Percentiles rank a stretch among this genome's conserved stretches.
Evolutionary conservation across 1,140 invertebrate genomes (phyloP).

Genomic region (Heliconius hewitsoni): DNA sequence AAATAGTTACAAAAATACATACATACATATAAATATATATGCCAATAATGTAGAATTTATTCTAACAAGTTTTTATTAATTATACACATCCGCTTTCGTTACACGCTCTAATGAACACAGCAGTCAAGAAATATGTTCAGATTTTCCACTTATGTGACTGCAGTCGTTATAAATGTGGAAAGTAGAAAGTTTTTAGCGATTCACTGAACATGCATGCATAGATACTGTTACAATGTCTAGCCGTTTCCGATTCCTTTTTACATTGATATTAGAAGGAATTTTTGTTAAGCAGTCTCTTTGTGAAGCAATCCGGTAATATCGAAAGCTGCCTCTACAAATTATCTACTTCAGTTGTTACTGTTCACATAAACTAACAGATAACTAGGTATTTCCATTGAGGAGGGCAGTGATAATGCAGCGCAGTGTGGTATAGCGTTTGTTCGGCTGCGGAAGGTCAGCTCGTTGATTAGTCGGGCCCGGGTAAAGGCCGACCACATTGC

Average conservation of each 20-base stretch:
- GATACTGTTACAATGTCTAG: conserved; percentile 45
- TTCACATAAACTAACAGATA: conserved; percentile 30
- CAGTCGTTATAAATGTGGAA: conserved; percentile 66
- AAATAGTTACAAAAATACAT: too few relatives aligned
- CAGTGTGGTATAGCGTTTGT: conserved; percentile 61
- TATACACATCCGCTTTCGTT: conserved; percentile 67
- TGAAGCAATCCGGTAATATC: neutral
- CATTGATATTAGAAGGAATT: neutral
- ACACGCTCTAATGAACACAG: conserved; percentile 65
- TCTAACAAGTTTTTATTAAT: conserved; percentile 38
- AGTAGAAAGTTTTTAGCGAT: conserved; percentile 77
- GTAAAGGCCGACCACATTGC: conserved; percentile 79
- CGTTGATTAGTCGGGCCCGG: conserved; percentile 78
- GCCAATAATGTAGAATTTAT: conserved; percentile 1
- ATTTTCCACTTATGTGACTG: conserved; percentile 70
- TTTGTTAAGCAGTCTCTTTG: neutral
- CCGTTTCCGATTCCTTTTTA: neutral
- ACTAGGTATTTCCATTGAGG: conserved; percentile 47
- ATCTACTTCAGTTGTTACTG: conserved; percentile 8
- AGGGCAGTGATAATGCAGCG: conserved; percentile 45
- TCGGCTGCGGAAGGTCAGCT: conserved; percentile 73
- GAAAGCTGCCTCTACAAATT: neutral
- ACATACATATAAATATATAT: neutral
- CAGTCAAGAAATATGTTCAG: conserved; percentile 71
- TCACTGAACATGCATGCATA: conserved; percentile 76